Base-by-base conservation (phyloP, 2,888 invertebrate species). In the Drosophila multiciliata region DNA sequence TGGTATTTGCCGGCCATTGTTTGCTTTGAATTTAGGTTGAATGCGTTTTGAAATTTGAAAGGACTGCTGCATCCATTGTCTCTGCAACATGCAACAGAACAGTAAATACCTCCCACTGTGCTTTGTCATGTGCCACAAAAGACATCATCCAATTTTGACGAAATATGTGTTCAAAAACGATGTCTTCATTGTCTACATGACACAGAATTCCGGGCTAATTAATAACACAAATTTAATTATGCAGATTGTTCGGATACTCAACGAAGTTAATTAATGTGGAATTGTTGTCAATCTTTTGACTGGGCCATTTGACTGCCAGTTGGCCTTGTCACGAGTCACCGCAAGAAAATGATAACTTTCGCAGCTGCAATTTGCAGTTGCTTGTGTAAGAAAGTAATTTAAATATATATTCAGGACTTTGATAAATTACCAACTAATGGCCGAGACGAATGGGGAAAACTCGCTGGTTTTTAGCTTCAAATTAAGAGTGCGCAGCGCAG, bases 381-480 rank as follows among this genome's bases (percentile, higher is more conserved):
- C n/a, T 36, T 40, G 29, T 57, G 40, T 26, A n/a, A n/a, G 3
- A 33, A 48, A 49, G 60, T 53, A 59, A 74, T 78, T 69, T 66
- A 66, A 74, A 79, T 83, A 73, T 78, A 77, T 73, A 83, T 88
- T 86, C 84, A 83, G 83, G 90, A 89, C 89, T 89, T 90, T 89
- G 89, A 89, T 89, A 90, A 87, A 89, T 87, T 86, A 80, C 75
- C 75, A 80, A 80, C 86, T 90, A 89, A 89, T 89, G 90, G 84
- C 74, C 83, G 64, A 78, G 83, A 81, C 82, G 75, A 87, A 86
- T 82, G 82, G 75, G 67, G 70, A 70, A 84, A 79, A 87, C 89
- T 87, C 23, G 45, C 80, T 83, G 82, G 66, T 71, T 76, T 73
- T 76, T 67, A 79, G 65, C 50, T 66, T 58, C 49, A 75, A 80